These are phyloP conservation scores for Cephus pulcher DNA, from an alignment of 2,888 invertebrate genomes.

Conservation along the genomic window DNA sequence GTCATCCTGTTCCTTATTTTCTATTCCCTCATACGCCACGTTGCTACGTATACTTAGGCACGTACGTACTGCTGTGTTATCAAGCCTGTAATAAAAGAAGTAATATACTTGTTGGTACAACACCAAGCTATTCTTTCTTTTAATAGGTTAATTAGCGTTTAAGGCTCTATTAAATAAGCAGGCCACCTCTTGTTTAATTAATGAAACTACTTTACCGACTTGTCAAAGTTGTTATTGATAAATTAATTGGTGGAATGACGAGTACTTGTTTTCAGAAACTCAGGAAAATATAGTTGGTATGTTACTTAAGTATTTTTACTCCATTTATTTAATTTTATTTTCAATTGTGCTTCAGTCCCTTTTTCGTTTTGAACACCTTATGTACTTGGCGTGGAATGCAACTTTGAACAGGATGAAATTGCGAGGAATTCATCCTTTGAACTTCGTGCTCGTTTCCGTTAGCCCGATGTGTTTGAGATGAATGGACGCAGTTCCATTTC, in stretches of 20 bases:
- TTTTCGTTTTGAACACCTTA: background rate
- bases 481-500: slow-evolving; percentile 6
- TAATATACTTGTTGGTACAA: background rate
- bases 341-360: background rate
- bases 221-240: background rate
- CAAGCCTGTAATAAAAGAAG: background rate
- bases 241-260: background rate
- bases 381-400: background rate
- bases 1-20: background rate
- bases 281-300: background rate
- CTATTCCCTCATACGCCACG: background rate
- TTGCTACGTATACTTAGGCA: background rate
- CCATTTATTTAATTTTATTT: background rate
- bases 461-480: background rate
- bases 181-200: background rate
- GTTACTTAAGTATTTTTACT: background rate
- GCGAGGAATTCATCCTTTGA: background rate
- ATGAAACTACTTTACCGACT: background rate
- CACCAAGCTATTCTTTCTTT: background rate
- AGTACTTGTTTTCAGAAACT: background rate
- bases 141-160: background rate
- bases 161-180: background rate
- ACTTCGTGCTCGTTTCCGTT: background rate
- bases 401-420: background rate
- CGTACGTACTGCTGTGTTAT: background rate